Evolutionary conservation across 2,113 vertebrate genomes (phyloP).

Genomic region (Dolichallabes microphthalmus): DNA sequence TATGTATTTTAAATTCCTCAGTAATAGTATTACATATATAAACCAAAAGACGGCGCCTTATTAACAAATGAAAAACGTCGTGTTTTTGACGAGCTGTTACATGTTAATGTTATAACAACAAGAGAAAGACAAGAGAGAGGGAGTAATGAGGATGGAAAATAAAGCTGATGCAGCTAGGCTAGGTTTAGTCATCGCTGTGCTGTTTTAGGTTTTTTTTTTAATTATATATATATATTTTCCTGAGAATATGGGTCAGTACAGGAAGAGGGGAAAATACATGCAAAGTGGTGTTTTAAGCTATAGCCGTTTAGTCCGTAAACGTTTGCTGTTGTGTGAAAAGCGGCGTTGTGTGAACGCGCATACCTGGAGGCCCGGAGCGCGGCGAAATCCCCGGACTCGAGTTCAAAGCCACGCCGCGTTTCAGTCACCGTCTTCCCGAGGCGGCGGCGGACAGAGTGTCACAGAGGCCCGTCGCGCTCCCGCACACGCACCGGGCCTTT

Average conservation of each 20-base stretch:
- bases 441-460: constrained; percentile 63
- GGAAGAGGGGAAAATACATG: too few species aligned
- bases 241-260: too few species aligned
- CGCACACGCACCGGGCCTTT: constrained; percentile 68
- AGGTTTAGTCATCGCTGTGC: background rate
- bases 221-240: too few species aligned
- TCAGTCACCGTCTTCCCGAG: constrained; percentile 60
- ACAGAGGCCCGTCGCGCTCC: constrained; percentile 67
- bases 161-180: constrained; percentile 1
- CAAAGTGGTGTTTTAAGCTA: background rate
- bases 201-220: background rate
- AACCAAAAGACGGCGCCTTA: background rate
- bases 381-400: constrained; percentile 72
- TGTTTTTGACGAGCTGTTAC: background rate
- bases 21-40: too few species aligned
- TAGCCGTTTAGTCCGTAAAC: background rate
- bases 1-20: background rate
- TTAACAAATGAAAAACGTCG: background rate
- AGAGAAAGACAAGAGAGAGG: background rate
- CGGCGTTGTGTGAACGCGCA: constrained; percentile 45
- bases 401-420: constrained; percentile 71
- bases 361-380: constrained; percentile 73
- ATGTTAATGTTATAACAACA: background rate
- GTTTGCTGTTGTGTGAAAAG: constrained; percentile 2
- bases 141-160: constrained; percentile 6